Conservation (phyloP, 1,140 invertebrate genomes). For the Subanguina moxae region DNA sequence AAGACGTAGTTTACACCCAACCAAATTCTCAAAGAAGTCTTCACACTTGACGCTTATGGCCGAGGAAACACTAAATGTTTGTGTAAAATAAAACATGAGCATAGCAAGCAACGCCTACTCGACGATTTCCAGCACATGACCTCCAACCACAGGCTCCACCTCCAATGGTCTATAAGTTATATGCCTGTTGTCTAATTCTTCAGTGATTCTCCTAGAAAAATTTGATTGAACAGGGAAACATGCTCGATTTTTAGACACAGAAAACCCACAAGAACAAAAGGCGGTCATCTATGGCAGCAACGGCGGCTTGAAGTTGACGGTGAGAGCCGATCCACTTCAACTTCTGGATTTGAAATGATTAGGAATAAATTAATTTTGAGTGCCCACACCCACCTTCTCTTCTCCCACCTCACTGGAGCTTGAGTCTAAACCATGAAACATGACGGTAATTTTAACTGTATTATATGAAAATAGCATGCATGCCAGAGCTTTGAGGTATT, state of each 20-base stretch:
- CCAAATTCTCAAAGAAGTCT: slow-evolving; percentile 34
- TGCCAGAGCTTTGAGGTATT: background rate
- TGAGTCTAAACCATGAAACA: background rate
- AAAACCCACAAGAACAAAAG: slow-evolving; percentile 18
- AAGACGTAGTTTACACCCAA: slow-evolving; percentile 25
- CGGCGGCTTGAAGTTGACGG: slow-evolving; percentile 24
- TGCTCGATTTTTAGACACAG: too few species aligned
- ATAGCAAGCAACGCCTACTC: background rate
- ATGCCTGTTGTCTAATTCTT: slow-evolving; percentile 25
- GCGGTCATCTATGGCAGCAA: slow-evolving; percentile 29
- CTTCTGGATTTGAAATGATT: background rate
- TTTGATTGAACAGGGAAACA: too few species aligned
- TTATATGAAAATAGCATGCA: too few species aligned
- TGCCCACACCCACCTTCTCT: background rate
- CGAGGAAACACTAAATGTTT: slow-evolving; percentile 21
- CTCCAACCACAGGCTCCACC: slow-evolving; percentile 18
- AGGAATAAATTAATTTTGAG: slow-evolving; percentile 4
- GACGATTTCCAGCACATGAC: slow-evolving; percentile 17
- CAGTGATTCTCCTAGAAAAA: slow-evolving; percentile 9
- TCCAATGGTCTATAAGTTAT: slow-evolving; percentile 23
- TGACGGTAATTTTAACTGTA: background rate
- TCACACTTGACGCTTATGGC: slow-evolving; percentile 5
- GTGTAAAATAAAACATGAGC: background rate
- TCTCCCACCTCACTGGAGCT: background rate
- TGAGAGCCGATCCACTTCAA: slow-evolving; percentile 19